Base-by-base conservation (phyloP, 2,888 invertebrate species). In the Stenurella melanura region DNA sequence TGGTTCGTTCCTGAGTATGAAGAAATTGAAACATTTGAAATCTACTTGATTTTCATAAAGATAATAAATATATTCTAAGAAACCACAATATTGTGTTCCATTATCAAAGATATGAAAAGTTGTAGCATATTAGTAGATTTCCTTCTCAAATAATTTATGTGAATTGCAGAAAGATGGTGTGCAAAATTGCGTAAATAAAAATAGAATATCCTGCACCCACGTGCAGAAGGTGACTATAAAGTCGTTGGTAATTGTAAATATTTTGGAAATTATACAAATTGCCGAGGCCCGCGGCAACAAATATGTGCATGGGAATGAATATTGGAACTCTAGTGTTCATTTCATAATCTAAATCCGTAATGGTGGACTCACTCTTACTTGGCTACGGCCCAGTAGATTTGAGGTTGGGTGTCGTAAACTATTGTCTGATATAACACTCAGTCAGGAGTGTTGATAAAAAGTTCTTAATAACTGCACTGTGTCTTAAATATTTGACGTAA, bases 331-430 rank as follows among this genome's bases (percentile, higher is more conserved):
- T 58, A 26, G 26, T 69, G 34, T 38, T 54, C 61, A 67, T 77
- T 75, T 71, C 77, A 70, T 64, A 70, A 73, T 80, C 78, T 80
- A 80, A 77, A 74, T 78, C 78, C 74, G 77, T 68, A 56, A 73
- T 64, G 50, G 61, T 67, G 66, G 38, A 38, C 57, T 66, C 42
- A 50, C 26, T 57, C 50, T 11, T 50, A 50, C 30, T 75, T 80
- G 80, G 80, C 77, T 0, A 58, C 26, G n/a, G 11, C 30, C 78
- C 80, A 78, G 75, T 57, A 73, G 68, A 76, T 74, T 72, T 54
- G 19, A 50, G 60, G 60, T 56, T 50, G 11, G 64, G 66, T 78
- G 68, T 69, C 71, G 58, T 60, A 34, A 73, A 71, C 73, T 73
- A 80, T 80, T 80, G 77, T 80, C 76, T 75, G 74, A 71, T 50